Evolutionary conservation across 2,888 invertebrate species (phyloP).

Genomic region (Drosophila flavopinicola): DNA sequence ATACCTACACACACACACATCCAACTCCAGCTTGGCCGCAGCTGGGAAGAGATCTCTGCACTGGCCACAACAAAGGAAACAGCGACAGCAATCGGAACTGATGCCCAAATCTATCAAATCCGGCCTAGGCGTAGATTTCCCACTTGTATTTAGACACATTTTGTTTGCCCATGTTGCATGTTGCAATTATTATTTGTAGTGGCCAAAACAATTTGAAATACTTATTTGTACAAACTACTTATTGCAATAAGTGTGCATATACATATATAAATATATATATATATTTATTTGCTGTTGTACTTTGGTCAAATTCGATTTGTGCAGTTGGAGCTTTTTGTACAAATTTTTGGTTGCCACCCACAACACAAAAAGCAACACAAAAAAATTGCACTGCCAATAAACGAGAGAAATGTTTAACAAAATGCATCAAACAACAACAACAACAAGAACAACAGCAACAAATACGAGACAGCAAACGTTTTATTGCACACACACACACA

Average conservation of each 20-base stretch:
- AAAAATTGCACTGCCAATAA: slow-evolving; percentile 72
- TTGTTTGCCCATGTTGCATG: no score
- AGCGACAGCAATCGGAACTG: slow-evolving; percentile 30
- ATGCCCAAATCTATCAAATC: slow-evolving; percentile 13
- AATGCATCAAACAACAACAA: slow-evolving; percentile 30
- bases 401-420: slow-evolving; percentile 38
- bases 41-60: slow-evolving; percentile 48
- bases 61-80: slow-evolving; percentile 43
- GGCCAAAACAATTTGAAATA: background rate
- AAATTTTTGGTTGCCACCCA: slow-evolving; percentile 11
- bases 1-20: slow-evolving; percentile 3
- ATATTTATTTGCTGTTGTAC: background rate
- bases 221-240: no score
- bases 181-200: background rate
- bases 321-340: slow-evolving; percentile 40
- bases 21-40: slow-evolving; percentile 20
- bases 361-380: slow-evolving; percentile 30
- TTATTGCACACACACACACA: slow-evolving; percentile 10
- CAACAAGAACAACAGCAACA: no score
- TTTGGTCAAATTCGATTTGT: slow-evolving; percentile 6
- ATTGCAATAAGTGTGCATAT: background rate
- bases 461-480: slow-evolving; percentile 21
- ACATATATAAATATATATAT: background rate
- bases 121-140: slow-evolving; percentile 1
- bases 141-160: slow-evolving; percentile 9